A percentile compares a stretch with the other conserved stretches of the same genome.
Evolutionary conservation across 1,140 invertebrate genomes (phyloP).

Genomic region (Drosophila nikananu): DNA sequence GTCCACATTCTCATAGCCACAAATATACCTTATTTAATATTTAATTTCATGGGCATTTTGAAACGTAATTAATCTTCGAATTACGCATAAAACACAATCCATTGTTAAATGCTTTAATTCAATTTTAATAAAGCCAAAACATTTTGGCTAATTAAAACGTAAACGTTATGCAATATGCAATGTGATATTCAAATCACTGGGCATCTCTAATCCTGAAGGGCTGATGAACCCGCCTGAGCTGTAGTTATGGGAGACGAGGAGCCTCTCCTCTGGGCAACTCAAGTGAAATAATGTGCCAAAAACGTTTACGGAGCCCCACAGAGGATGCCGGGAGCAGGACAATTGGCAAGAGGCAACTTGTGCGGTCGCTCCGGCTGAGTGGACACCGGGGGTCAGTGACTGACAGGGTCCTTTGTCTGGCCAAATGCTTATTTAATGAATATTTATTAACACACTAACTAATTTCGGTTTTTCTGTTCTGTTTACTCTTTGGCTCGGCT

Average conservation of each 20-base stretch:
- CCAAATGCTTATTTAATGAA: constrained; percentile 73
- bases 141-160: constrained; percentile 2
- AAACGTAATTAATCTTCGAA: background rate
- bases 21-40: background rate
- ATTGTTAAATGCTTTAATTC: background rate
- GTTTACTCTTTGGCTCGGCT: constrained; percentile 33
- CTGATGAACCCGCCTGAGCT: constrained; percentile 26
- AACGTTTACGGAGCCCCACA: constrained; percentile 58
- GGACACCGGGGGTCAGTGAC: constrained; percentile 66
- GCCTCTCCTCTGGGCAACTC: constrained; percentile 53
- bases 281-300: constrained; percentile 80
- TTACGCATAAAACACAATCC: background rate
- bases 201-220: constrained; percentile 22
- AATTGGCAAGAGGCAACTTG: constrained; percentile 45
- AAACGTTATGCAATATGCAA: background rate
- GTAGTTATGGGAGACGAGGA: background rate
- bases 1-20: background rate
- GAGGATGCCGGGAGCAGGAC: constrained; percentile 30
- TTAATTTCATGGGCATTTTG: constrained; percentile 1
- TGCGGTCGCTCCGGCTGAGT: constrained; percentile 21
- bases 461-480: constrained; percentile 57
- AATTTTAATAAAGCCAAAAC: background rate
- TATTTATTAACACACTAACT: constrained; percentile 75
- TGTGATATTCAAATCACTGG: constrained; percentile 27
- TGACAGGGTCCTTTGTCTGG: constrained; percentile 49